Evolutionary conservation across 1,140 invertebrate genomes (phyloP).

Genomic region (Pseudomyrmex pallidus): DNA sequence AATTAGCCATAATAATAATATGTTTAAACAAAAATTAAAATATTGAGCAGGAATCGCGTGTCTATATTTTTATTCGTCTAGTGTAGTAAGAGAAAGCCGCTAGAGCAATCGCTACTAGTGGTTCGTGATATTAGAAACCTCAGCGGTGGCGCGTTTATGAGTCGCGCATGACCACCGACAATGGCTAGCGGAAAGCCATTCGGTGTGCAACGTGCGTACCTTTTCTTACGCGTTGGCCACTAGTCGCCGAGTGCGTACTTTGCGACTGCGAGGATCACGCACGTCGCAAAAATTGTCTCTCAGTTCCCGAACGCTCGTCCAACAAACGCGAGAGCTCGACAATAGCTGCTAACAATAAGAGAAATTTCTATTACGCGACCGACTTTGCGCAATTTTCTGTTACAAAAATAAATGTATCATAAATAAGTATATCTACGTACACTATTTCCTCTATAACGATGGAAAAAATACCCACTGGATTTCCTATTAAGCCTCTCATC

Average conservation of each 20-base stretch:
- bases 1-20: too few relatives aligned
- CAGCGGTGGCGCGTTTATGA: slow-evolving; percentile 69
- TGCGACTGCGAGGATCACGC: slow-evolving; percentile 63
- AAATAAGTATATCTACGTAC: not conserved
- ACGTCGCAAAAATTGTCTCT: slow-evolving; percentile 66
- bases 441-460: too few relatives aligned
- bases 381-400: not conserved
- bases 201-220: slow-evolving; percentile 65
- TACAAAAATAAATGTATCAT: not conserved
- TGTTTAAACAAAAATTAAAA: not conserved
- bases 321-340: slow-evolving; percentile 26
- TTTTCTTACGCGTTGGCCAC: slow-evolving; percentile 59
- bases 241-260: slow-evolving; percentile 57
- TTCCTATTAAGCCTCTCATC: slow-evolving; percentile 7
- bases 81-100: slow-evolving; percentile 40
- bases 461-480: too few relatives aligned
- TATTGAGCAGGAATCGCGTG: not conserved
- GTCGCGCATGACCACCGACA: slow-evolving; percentile 74
- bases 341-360: slow-evolving; percentile 8
- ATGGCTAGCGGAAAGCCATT: slow-evolving; percentile 71
- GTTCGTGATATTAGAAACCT: slow-evolving; percentile 70
- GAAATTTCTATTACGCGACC: slow-evolving; percentile 31
- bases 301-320: slow-evolving; percentile 24
- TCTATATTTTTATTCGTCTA: slow-evolving; percentile 3
- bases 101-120: slow-evolving; percentile 11